Evolutionary conservation across 2,113 vertebrate genomes (phyloP), one percentile per base, ranked within the genome.

Genomic region (Mola mola): DNA sequence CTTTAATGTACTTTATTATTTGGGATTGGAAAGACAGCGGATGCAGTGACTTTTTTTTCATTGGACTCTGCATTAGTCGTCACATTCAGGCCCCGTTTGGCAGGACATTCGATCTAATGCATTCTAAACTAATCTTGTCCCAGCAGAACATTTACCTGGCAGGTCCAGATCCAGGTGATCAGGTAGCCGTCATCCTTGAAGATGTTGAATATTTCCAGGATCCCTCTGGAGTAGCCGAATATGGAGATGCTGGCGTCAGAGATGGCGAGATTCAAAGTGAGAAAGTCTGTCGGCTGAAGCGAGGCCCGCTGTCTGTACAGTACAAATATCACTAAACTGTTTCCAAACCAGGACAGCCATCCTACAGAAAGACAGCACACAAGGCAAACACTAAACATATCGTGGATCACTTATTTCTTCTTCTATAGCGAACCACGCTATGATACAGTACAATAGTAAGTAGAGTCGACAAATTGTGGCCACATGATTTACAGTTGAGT

Each of bases 321-420:
- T 31, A 96, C 84, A 78, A 96, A 94, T 60, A 96, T 93, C 77
- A 94, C 93, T 55, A 94, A 70, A 69, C 93, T 94, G 87, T 95
- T 96, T 71, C 94, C 92, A 85, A 96, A 93, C 95, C 93, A 96
- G 51, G 95, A 94, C 26, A 94, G 78, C 93, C 93, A 95, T 38
- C 93, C 94, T 95, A 43, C 47, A 41, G 63, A 79, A 46, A 48
- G 22, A 47, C 4, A 25, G 11, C n/a, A 11, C 15, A 29, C 25
- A 17, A 29, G 9, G 9, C 28, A 5, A 29, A 7, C 6, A 21
- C 15, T 15, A 8, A 26, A 33, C 16, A 59, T 16, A 7, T n/a
- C n/a, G n/a, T n/a, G n/a, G n/a, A n/a, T n/a, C n/a, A n/a, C n/a
- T n/a, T n/a, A n/a, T n/a, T n/a, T n/a, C n/a, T n/a, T n/a, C n/a